phyloP scores from a whole-genome alignment of 2,888 invertebrate species.

The Myathropa florea region DNA sequence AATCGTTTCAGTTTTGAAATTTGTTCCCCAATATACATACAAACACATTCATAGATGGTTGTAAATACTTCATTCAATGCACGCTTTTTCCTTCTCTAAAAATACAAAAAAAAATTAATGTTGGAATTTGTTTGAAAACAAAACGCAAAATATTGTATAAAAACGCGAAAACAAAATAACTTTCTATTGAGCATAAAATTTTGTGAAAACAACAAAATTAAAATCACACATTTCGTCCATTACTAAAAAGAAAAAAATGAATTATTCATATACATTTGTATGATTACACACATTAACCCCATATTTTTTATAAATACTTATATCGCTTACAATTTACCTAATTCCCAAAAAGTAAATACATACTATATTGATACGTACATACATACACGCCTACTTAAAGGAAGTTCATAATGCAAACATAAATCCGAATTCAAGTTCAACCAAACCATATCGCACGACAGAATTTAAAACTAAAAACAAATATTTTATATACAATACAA shows the following conservation, averaged over 20 bases:
- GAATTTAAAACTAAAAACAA: conserved; percentile 51
- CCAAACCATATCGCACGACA: conserved; percentile 65
- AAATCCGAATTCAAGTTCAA: conserved; percentile 61
- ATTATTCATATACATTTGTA: conserved; percentile 63
- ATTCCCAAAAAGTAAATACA: conserved; percentile 12
- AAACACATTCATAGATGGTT: conserved; percentile 44
- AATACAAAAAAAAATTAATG: background rate
- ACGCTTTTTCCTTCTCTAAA: conserved; percentile 61
- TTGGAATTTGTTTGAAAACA: conserved; percentile 56
- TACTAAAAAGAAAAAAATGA: conserved; percentile 45
- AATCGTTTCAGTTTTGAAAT: conserved; percentile 43
- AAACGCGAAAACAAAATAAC: conserved; percentile 41
- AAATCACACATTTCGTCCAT: conserved; percentile 59
- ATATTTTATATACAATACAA: conserved; percentile 31
- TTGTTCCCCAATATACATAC: conserved; percentile 39
- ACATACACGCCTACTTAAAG: conserved; percentile 22
- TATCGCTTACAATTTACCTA: conserved; percentile 55
- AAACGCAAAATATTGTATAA: conserved; percentile 46
- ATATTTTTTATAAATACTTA: conserved; percentile 61
- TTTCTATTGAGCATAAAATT: conserved; percentile 31
- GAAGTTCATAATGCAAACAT: conserved; percentile 15
- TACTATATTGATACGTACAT: conserved; percentile 16
- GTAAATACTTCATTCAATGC: conserved; percentile 68
- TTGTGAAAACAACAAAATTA: conserved; percentile 10
- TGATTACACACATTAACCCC: conserved; percentile 34